Evolutionary conservation across 2,113 vertebrate species (phyloP).

Genomic region (Tiliqua scincoides): DNA sequence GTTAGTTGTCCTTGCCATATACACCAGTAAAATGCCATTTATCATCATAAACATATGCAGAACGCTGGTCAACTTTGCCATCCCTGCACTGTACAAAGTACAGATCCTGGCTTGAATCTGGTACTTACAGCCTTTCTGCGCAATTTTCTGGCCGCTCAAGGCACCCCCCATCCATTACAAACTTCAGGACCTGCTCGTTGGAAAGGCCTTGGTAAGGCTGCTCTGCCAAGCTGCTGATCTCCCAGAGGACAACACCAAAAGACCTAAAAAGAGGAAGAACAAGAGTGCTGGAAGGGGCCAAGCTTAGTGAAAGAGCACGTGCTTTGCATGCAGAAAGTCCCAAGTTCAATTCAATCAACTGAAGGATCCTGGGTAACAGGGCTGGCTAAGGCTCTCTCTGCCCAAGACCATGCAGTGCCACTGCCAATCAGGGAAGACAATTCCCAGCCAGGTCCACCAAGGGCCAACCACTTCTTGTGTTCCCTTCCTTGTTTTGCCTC

Average conservation of each 20-base stretch:
- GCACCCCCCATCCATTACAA: conserved; percentile 96
- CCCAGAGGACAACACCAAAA: conserved; percentile 97
- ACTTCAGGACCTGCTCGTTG: conserved; percentile 97
- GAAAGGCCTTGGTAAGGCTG: conserved; percentile 98
- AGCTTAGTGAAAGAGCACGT: no score
- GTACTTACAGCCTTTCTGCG: conserved; percentile 91
- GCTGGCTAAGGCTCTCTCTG: not conserved
- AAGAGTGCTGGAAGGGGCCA: not conserved
- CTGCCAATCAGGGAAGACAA: no score
- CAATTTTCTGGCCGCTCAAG: conserved; percentile 93
- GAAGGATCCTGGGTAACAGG: no score
- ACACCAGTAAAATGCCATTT: no score
- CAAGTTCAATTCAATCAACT: no score
- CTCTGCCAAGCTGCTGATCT: conserved; percentile 94
- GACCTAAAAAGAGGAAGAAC: conserved; percentile 79
- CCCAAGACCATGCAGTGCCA: no score
- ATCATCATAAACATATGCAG: no score
- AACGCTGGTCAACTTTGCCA: not conserved
- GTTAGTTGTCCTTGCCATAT: no score
- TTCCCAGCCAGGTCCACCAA: no score
- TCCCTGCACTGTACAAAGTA: accelerated
- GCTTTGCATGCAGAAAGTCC: no score
- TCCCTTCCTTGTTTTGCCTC: no score
- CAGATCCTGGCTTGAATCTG: accelerated
- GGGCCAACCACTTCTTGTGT: no score